Percentiles rank a stretch among this genome's conserved stretches.
phyloP scores from a whole-genome alignment of 2,113 vertebrate genomes.

The Ranitomeya variabilis region DNA sequence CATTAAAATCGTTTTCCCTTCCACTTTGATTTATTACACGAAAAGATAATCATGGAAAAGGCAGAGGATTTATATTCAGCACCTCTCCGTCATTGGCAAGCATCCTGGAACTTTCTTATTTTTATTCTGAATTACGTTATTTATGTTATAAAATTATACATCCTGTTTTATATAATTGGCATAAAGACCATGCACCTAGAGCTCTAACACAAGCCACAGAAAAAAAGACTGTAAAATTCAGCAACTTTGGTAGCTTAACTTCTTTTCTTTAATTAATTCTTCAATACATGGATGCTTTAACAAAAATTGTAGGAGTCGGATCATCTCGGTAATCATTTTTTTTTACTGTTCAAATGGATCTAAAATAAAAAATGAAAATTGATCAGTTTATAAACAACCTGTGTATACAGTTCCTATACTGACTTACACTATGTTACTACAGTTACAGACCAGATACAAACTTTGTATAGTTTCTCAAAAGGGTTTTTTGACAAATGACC shows the following conservation, averaged over 20 bases:
- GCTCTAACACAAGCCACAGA: no score
- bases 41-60: background rate
- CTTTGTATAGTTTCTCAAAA: no score
- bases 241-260: background rate
- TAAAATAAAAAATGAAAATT: no score
- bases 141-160: background rate
- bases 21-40: background rate
- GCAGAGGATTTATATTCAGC: background rate
- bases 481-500: no score
- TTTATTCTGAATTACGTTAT: background rate
- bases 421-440: no score
- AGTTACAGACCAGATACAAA: no score
- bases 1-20: background rate
- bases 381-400: no score
- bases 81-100: background rate
- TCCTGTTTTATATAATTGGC: background rate
- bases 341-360: no score
- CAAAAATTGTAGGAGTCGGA: no score
- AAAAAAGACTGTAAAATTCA: background rate
- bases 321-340: no score
- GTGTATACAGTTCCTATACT: no score
- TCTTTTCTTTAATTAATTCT: background rate
- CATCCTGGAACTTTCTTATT: background rate
- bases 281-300: no score
- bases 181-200: background rate